Percentiles rank a stretch among this genome's conserved stretches.
These are phyloP conservation scores for Stenodera caucasica DNA, from an alignment of 2,888 invertebrate genomes.

Conservation along the genomic window DNA sequence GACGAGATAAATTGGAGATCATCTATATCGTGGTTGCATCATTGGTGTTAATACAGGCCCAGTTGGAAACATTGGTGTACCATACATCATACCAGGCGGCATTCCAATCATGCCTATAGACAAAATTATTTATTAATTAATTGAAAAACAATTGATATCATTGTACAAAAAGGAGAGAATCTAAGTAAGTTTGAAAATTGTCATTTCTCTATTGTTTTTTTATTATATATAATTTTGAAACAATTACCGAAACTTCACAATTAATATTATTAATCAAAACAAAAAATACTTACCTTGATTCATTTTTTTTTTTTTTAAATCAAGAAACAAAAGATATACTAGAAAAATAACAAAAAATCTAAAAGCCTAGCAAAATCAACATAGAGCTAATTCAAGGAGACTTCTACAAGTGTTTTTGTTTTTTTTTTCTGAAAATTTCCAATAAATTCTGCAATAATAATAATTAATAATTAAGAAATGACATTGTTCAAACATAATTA, in stretches of 20 bases:
- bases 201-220: constrained; percentile 35
- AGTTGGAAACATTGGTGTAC: constrained; percentile 55
- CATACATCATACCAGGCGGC: constrained; percentile 56
- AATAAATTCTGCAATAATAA: constrained; percentile 7
- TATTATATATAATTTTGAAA: constrained; percentile 9
- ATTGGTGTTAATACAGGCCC: constrained; percentile 49
- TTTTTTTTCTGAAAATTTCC: constrained; percentile 20
- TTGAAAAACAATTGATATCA: not conserved
- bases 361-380: constrained; percentile 49
- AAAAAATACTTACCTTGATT: constrained; percentile 45
- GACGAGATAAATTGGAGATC: constrained; percentile 69
- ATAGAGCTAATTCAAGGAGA: constrained; percentile 49
- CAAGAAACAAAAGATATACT: constrained; percentile 30
- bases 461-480: constrained; percentile 38
- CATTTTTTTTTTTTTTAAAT: constrained; percentile 21
- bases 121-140: not conserved
- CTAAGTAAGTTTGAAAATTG: constrained; percentile 31
- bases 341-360: constrained; percentile 20
- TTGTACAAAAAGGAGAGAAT: not conserved
- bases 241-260: not conserved
- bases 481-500: constrained; percentile 49
- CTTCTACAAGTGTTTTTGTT: constrained; percentile 42
- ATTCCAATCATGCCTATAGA: constrained; percentile 56
- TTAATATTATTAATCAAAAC: too few species aligned
- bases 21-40: constrained; percentile 88